A percentile compares a stretch with the other conserved stretches of the same genome.
Evolutionary conservation across 92 coral and sea anemone genomes (phyloP).

Genomic region (Epizoanthus rinbou): DNA sequence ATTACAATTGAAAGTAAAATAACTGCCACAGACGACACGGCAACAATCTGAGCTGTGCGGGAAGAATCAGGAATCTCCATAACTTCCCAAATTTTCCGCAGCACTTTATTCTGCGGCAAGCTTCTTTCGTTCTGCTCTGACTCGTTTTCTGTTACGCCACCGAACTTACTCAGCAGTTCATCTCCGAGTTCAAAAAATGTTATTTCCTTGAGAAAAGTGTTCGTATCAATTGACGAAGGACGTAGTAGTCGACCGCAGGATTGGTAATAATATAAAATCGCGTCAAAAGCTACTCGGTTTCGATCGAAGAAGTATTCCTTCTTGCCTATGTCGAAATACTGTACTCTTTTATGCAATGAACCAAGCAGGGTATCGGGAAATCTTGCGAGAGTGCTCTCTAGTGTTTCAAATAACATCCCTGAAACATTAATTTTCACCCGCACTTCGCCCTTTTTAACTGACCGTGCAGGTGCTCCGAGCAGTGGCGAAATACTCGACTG

Average conservation of each 20-base stretch:
- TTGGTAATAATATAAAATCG: constrained; percentile 93
- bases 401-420: constrained; percentile 94
- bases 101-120: constrained; percentile 61
- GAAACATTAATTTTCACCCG: constrained; percentile 85
- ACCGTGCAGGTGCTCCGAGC: constrained; percentile 55
- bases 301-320: constrained; percentile 91
- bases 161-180: constrained; percentile 63
- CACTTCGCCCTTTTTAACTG: constrained; percentile 68
- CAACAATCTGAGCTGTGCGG: constrained; percentile 67
- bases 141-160: constrained; percentile 47
- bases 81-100: constrained; percentile 73
- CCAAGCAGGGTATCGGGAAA: constrained; percentile 91
- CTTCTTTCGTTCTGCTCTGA: constrained; percentile 44
- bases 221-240: constrained; percentile 82
- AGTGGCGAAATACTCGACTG: constrained; percentile 54
- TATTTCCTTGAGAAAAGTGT: constrained; percentile 80
- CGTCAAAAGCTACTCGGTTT: constrained; percentile 90
- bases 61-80: constrained; percentile 81
- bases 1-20: constrained; percentile 86
- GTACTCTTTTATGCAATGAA: constrained; percentile 81
- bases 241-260: constrained; percentile 90
- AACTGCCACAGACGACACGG: constrained; percentile 80
- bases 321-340: constrained; percentile 75
- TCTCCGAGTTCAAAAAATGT: constrained; percentile 89
- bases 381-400: constrained; percentile 86